Conservation (phyloP, 2,888 invertebrate genomes). For the Panzeria rudis region DNA sequence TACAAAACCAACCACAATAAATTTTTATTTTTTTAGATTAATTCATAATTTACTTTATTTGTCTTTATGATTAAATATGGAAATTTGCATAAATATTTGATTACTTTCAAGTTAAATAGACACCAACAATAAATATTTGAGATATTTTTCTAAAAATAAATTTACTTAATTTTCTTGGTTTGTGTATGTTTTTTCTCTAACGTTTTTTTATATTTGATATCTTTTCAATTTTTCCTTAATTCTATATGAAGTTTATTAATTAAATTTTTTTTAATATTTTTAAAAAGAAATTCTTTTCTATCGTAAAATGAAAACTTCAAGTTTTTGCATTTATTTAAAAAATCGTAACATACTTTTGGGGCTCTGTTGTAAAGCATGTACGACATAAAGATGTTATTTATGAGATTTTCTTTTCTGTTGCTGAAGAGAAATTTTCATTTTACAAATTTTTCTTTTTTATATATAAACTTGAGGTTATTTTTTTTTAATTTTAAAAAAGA, state of each 20-base stretch:
- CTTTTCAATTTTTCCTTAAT: conserved; percentile 34
- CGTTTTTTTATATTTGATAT: background rate
- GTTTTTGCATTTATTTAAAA: conserved; percentile 5
- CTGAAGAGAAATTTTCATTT: conserved; percentile 65
- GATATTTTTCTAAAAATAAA: conserved; percentile 63
- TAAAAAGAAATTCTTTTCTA: background rate
- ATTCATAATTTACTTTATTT: conserved; percentile 15
- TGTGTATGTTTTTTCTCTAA: conserved; percentile 6
- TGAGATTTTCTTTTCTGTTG: conserved; percentile 30
- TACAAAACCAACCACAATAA: conserved; percentile 52
- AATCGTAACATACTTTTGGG: conserved; percentile 70
- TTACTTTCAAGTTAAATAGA: conserved; percentile 55
- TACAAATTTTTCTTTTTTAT: conserved; percentile 60
- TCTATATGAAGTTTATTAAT: conserved; percentile 13
- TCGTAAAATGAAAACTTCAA: conserved; percentile 70
- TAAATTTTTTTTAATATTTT: conserved; percentile 16
- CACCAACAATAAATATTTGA: conserved; percentile 63
- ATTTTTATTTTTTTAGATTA: background rate
- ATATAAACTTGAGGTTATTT: conserved; percentile 17
- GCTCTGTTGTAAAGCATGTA: conserved; percentile 71
- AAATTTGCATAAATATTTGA: conserved; percentile 38
- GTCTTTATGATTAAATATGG: background rate
- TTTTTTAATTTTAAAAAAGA: conserved; percentile 8
- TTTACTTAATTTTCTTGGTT: conserved; percentile 61
- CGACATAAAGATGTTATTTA: conserved; percentile 52